phyloP scores from a whole-genome alignment of 1,140 invertebrate species.

The Stratiolaelaps scimitus region DNA sequence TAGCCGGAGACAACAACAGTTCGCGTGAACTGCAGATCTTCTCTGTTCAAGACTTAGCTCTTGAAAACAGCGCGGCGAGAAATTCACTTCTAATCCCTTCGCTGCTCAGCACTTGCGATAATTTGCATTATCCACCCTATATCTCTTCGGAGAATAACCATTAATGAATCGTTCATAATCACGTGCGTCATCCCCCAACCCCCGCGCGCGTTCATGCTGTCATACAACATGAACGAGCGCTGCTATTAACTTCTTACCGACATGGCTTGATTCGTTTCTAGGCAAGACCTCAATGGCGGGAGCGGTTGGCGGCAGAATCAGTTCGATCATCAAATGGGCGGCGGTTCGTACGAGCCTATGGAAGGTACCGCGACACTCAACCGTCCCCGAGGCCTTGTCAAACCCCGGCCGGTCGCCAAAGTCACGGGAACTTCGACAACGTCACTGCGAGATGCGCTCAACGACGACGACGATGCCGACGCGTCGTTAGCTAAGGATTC shows the following conservation, averaged over 20 bases:
- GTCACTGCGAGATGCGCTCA: slow-evolving; percentile 32
- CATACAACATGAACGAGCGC: no score
- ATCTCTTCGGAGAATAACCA: no score
- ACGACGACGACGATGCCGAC: slow-evolving; percentile 14
- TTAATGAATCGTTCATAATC: no score
- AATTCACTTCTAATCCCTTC: no score
- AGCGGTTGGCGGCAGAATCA: neutral
- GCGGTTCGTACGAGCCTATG: slow-evolving; percentile 31
- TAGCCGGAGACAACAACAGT: no score
- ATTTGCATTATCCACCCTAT: no score
- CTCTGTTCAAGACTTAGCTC: no score
- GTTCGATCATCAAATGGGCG: slow-evolving; percentile 32
- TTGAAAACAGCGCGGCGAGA: no score
- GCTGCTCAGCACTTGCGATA: no score
- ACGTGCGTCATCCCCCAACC: no score
- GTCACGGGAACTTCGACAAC: slow-evolving; percentile 46
- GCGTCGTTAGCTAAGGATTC: neutral
- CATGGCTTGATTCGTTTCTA: neutral
- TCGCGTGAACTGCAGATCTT: no score
- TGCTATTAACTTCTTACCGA: neutral
- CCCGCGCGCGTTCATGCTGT: no score
- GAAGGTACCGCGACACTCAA: slow-evolving; percentile 65
- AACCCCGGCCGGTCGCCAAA: slow-evolving; percentile 70
- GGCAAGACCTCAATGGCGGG: slow-evolving; percentile 6
- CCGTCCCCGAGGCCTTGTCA: slow-evolving; percentile 59